These are phyloP conservation scores for Centropyge bicolor DNA, from an alignment of 2,797 vertebrate genomes.

Conservation along the genomic window DNA sequence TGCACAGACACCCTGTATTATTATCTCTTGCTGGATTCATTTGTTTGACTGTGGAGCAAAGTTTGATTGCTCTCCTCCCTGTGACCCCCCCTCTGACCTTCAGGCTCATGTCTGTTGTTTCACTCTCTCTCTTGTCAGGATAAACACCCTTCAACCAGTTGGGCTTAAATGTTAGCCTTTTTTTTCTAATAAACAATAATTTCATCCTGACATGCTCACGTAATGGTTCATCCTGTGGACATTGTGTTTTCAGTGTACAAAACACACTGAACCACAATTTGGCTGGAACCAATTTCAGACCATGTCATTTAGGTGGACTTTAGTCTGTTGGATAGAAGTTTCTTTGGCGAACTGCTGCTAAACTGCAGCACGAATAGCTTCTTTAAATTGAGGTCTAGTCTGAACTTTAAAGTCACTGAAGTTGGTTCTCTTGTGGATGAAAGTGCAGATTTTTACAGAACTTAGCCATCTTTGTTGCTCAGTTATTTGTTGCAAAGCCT, in stretches of 20 bases:
- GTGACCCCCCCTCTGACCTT: background rate
- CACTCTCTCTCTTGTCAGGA: background rate
- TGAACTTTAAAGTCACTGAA: background rate
- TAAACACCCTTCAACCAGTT: no score
- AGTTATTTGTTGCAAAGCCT: conserved; percentile 17
- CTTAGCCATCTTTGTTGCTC: background rate
- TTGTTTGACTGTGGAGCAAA: background rate
- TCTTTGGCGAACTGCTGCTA: background rate
- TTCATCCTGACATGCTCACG: background rate
- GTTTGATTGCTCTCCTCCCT: background rate
- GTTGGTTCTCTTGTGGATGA: conserved; percentile 5
- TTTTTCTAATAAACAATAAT: background rate
- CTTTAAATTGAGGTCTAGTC: background rate
- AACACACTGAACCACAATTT: background rate
- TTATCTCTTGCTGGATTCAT: background rate
- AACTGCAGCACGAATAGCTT: background rate
- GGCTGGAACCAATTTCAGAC: background rate
- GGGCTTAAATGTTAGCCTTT: no score
- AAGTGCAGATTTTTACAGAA: conserved; percentile 4
- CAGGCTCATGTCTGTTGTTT: background rate
- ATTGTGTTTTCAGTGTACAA: background rate
- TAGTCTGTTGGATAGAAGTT: background rate
- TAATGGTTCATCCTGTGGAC: background rate
- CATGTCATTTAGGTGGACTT: background rate
- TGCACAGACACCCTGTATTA: background rate